Evolutionary conservation across 92 coral and sea anemone genomes (phyloP), one percentile per base, ranked within the genome.

Genomic region (Pocillopora grandis): DNA sequence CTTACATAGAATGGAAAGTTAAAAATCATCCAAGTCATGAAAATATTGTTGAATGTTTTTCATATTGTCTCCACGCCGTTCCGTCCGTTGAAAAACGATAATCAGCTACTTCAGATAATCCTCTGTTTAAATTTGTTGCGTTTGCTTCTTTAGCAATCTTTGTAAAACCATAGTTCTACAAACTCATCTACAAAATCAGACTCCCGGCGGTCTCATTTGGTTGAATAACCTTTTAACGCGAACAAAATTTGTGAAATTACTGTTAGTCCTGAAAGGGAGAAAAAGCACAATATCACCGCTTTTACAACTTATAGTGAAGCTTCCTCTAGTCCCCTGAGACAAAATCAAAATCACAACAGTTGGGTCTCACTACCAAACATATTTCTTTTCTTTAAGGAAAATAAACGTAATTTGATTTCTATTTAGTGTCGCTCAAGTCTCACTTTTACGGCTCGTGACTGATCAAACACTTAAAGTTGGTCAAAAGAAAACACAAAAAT

Each of bases 391-490:
- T 70, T 75, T 76, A 9, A 9, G 18, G 19, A 61, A 67, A 52
- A 78, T 42, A 78, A 64, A 33, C 42, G 61, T 65, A 63, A 78
- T 78, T 78, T 64, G 62, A 78, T 78, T 61, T 76, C 52, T 58
- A 61, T 76, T 63, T 37, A 63, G 82, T 48, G 72, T 21, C 68
- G 72, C 58, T 78, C 37, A 23, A 9, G 60, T 42, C 72, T 63
- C 42, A 20, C 68, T 64, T n/a, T 42, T 19, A 48, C 7, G 65
- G 64, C 19, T 78, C 72, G 72, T 64, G 59, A 60, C 72, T 78
- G 21, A 48, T 56, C 71, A 56, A 78, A 21, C 82, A 64, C 72
- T 72, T 78, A 71, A 21, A 48, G 10, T 23, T 2, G 14, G 42
- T 21, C 12, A 74, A 6, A 9, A 55, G 27, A n/a, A 17, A 21